Evolutionary conservation across 1,140 invertebrate species (phyloP).

Genomic region (Drosophila equinoxialis): DNA sequence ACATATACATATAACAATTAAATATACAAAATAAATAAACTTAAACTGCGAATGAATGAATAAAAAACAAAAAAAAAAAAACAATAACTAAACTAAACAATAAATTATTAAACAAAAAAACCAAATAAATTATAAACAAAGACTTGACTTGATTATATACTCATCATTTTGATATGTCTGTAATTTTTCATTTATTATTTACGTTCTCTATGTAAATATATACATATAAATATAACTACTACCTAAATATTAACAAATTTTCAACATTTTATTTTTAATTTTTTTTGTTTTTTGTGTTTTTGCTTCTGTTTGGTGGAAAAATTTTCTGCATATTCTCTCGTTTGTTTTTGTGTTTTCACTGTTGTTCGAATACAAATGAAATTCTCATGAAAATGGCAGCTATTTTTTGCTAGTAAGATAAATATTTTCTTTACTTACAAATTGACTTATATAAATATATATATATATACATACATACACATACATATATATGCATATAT

Average conservation of each 20-base stretch:
- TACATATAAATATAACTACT: background rate
- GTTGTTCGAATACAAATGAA: slow-evolving; percentile 57
- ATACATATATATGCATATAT: slow-evolving; percentile 22
- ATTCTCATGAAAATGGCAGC: slow-evolving; percentile 82
- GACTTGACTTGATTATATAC: slow-evolving; percentile 73
- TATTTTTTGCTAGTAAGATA: slow-evolving; percentile 80
- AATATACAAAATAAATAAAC: slow-evolving; percentile 69
- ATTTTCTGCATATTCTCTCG: background rate
- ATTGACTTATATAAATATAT: slow-evolving; percentile 77
- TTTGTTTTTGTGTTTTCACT: slow-evolving; percentile 35
- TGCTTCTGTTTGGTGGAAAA: background rate
- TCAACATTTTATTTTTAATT: no score
- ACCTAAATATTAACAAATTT: background rate
- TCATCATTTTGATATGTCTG: slow-evolving; percentile 48
- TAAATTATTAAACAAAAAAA: slow-evolving; percentile 55
- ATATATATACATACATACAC: slow-evolving; percentile 29
- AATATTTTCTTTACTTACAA: slow-evolving; percentile 80
- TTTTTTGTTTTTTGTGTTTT: background rate
- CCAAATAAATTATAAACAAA: slow-evolving; percentile 68
- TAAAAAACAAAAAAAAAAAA: slow-evolving; percentile 38
- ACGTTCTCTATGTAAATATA: slow-evolving; percentile 27
- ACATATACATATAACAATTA: slow-evolving; percentile 77
- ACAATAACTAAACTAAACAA: slow-evolving; percentile 48
- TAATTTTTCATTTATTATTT: slow-evolving; percentile 28
- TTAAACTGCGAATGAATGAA: slow-evolving; percentile 13